phyloP scores from a whole-genome alignment of 1,140 invertebrate species.

The Ips nitidus region DNA sequence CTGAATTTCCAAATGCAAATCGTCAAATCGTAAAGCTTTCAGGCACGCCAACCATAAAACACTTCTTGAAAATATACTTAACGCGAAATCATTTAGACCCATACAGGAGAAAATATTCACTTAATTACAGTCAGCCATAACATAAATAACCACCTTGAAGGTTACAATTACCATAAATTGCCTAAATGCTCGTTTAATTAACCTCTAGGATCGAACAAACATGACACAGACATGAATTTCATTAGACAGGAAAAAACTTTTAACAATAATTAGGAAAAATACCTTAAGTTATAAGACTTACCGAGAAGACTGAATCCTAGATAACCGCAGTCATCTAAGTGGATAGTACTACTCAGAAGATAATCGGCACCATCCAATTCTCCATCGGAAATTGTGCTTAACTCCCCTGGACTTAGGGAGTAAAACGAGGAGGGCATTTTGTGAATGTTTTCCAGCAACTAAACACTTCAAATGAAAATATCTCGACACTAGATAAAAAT shows the following conservation, averaged over 20 bases:
- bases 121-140: neutral
- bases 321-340: slow-evolving; percentile 58
- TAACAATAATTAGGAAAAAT: no score
- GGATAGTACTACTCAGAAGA: slow-evolving; percentile 61
- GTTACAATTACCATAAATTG: slow-evolving; percentile 9
- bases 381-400: slow-evolving; percentile 49
- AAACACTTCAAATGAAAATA: neutral
- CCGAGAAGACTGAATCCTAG: slow-evolving; percentile 57
- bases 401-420: slow-evolving; percentile 47
- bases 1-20: no score
- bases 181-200: slow-evolving; percentile 13
- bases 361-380: slow-evolving; percentile 63
- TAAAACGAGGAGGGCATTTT: slow-evolving; percentile 46
- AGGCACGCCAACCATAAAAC: no score
- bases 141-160: neutral
- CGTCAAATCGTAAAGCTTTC: no score
- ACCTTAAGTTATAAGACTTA: slow-evolving; percentile 47
- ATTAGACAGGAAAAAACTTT: no score
- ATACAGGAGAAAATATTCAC: neutral
- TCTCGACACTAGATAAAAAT: neutral
- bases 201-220: neutral
- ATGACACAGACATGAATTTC: no score
- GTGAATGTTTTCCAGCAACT: neutral
- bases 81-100: neutral
- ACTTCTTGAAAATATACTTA: neutral